These are phyloP conservation scores for Machimus rusticus DNA, from an alignment of 2,888 invertebrate genomes.

Conservation along the genomic window DNA sequence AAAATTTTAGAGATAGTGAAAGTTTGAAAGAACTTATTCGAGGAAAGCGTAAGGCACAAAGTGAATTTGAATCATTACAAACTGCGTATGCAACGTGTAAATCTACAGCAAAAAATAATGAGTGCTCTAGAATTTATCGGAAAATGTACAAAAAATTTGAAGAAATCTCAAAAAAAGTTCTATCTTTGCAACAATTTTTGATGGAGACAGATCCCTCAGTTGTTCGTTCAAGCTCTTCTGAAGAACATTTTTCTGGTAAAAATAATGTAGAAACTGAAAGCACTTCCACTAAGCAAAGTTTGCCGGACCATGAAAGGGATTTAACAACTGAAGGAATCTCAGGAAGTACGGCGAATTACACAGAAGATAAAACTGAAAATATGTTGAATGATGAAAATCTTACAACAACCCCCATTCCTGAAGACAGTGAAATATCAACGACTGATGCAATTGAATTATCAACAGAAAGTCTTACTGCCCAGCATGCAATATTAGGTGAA, in stretches of 20 bases:
- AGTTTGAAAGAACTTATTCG: slow-evolving; percentile 48
- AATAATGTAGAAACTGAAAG: neutral
- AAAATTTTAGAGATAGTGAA: neutral
- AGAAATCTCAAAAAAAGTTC: slow-evolving; percentile 57
- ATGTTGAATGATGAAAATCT: neutral
- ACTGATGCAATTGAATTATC: neutral
- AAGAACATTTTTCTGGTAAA: neutral
- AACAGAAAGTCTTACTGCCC: neutral
- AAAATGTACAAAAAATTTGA: slow-evolving; percentile 57
- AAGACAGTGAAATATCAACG: neutral
- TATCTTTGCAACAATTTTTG: slow-evolving; percentile 54
- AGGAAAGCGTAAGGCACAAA: slow-evolving; percentile 53
- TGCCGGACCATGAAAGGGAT: neutral
- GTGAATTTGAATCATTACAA: slow-evolving; percentile 54
- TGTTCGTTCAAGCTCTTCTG: neutral
- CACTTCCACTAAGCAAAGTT: neutral
- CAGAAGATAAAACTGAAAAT: neutral
- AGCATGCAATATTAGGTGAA: neutral
- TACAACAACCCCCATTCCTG: neutral
- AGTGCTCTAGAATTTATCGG: slow-evolving; percentile 56
- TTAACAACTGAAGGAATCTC: neutral
- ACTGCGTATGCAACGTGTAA: slow-evolving; percentile 56
- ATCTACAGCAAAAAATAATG: slow-evolving; percentile 51
- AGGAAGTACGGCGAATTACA: neutral
- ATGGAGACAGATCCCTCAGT: neutral